Conservation (phyloP, 2,888 invertebrate genomes). For the Pachymerium ferrugineum region DNA sequence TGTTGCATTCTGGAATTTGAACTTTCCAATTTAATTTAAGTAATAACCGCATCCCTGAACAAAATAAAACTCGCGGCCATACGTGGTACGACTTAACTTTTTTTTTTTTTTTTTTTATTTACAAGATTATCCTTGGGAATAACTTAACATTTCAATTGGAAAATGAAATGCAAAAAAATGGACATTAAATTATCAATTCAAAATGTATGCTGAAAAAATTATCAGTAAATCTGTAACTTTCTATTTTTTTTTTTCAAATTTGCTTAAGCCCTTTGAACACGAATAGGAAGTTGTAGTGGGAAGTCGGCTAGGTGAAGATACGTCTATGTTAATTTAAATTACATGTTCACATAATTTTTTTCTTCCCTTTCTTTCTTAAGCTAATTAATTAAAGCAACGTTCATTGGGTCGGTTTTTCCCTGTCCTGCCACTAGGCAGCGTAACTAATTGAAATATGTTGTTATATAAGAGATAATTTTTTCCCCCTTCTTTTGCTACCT, state of each 20-base stretch:
- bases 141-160: background rate
- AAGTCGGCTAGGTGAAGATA: slow-evolving; percentile 5
- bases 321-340: slow-evolving; percentile 22
- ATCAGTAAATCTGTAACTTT: slow-evolving; percentile 5
- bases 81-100: background rate
- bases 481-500: background rate
- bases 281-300: slow-evolving; percentile 5
- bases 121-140: background rate
- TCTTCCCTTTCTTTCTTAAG: background rate
- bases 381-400: slow-evolving; percentile 8
- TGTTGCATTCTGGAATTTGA: too few relatives aligned
- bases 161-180: too few relatives aligned
- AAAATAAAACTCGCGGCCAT: too few relatives aligned
- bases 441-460: slow-evolving; percentile 9
- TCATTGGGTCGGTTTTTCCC: slow-evolving; percentile 9
- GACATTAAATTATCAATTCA: too few relatives aligned
- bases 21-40: too few relatives aligned
- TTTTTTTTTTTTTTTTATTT: too few relatives aligned
- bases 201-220: background rate
- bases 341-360: slow-evolving; percentile 22
- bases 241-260: background rate
- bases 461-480: background rate
- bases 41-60: too few relatives aligned
- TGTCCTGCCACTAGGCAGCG: slow-evolving; percentile 18
- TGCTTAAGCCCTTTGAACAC: background rate